Percentiles rank a stretch among this genome's conserved stretches.
These are phyloP conservation scores for Lathamus discolor DNA, from an alignment of 2,113 vertebrate genomes.

Conservation along the genomic window DNA sequence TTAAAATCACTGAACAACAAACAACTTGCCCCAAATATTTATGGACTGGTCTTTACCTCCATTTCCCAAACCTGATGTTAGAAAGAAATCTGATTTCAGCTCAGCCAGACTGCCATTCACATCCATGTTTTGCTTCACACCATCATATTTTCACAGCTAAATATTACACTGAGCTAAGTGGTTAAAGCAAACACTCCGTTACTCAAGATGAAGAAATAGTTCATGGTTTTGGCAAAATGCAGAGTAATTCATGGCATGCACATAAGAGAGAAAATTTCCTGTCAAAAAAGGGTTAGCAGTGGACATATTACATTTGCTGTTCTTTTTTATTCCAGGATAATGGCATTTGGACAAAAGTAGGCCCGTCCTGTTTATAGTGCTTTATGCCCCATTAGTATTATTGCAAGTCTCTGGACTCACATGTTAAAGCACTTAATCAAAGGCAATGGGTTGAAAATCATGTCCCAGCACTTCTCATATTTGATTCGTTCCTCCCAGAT, in stretches of 20 bases:
- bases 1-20: not conserved
- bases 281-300: constrained; percentile 79
- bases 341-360: constrained; percentile 84
- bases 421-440: constrained; percentile 99
- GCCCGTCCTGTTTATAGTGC: constrained; percentile 76
- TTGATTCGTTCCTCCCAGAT: constrained; percentile 98
- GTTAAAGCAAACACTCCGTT: not conserved
- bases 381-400: constrained; percentile 99
- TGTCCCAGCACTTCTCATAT: constrained; percentile 92
- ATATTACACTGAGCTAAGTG: not conserved
- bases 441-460: constrained; percentile 99
- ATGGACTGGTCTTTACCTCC: not conserved
- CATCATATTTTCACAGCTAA: not conserved
- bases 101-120: not conserved
- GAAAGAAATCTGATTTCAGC: not conserved
- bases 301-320: constrained; percentile 85
- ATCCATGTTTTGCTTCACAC: not conserved
- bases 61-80: not conserved
- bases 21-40: not conserved
- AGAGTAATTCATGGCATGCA: constrained; percentile 66
- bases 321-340: constrained; percentile 89
- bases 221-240: constrained; percentile 65
- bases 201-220: constrained; percentile 51
- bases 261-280: constrained; percentile 72
- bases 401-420: constrained; percentile 92